These are phyloP conservation scores for Cantharis nigra DNA, from an alignment of 2,888 invertebrate species.

Conservation along the genomic window DNA sequence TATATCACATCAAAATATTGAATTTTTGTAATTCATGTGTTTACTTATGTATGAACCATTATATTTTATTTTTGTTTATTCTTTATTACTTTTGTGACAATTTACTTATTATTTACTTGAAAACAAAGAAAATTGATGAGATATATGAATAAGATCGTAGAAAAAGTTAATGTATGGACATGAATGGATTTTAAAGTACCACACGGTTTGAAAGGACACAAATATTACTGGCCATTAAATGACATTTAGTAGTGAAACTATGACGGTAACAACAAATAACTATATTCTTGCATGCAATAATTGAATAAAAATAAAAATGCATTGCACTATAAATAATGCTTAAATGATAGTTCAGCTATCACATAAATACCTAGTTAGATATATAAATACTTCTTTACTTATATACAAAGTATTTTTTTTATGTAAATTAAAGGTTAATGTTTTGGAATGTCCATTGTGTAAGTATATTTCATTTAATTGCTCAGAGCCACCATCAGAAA, in stretches of 20 bases:
- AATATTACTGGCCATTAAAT: not conserved
- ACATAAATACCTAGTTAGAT: constrained; percentile 12
- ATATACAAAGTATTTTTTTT: constrained; percentile 17
- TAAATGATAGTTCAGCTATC: constrained; percentile 6
- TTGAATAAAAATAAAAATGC: constrained; percentile 5
- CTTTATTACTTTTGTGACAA: not conserved
- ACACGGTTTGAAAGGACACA: not conserved
- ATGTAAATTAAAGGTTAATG: constrained; percentile 37
- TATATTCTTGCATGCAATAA: not conserved
- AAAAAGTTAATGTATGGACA: not conserved
- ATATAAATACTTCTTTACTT: constrained; percentile 11
- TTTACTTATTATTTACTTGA: not conserved
- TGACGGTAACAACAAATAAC: not conserved
- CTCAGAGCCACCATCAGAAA: constrained; percentile 25
- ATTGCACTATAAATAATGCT: constrained; percentile 11
- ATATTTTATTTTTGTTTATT: not conserved
- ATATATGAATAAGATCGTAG: not conserved
- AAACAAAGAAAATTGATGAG: not conserved
- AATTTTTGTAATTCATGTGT: not conserved
- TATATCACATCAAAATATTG: not conserved
- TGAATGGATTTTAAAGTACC: not conserved
- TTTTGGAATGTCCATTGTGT: constrained; percentile 41
- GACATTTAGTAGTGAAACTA: not conserved
- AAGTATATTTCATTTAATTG: constrained; percentile 37
- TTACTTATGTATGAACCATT: not conserved